Evolutionary conservation across 2,113 vertebrate species (phyloP).

Genomic region (Oreochromis tanganicae): DNA sequence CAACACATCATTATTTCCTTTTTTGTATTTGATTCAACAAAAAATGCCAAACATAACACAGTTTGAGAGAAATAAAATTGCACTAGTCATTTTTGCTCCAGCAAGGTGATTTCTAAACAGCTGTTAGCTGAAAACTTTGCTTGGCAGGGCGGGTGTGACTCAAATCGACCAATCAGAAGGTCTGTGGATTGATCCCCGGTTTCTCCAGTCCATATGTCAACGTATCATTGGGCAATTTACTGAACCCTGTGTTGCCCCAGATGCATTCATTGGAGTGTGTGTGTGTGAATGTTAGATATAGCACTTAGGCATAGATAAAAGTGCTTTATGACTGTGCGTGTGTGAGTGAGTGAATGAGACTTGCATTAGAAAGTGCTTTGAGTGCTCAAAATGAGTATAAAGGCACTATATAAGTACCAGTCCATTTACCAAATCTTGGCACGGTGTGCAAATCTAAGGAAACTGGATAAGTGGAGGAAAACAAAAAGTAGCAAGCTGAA

Average conservation of each 20-base stretch:
- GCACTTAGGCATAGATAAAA: background rate
- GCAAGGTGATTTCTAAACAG: background rate
- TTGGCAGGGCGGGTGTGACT: background rate
- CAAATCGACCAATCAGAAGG: background rate
- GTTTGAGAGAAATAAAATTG: background rate
- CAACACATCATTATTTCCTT: background rate
- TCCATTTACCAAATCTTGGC: background rate
- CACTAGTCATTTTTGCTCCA: background rate
- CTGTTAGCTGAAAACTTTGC: background rate
- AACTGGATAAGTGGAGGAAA: background rate
- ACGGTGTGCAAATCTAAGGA: background rate
- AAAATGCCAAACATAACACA: background rate
- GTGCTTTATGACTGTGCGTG: background rate
- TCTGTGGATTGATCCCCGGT: background rate
- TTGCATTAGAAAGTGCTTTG: background rate
- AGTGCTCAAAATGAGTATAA: background rate
- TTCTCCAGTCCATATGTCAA: background rate
- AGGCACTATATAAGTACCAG: background rate
- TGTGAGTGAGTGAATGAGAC: background rate
- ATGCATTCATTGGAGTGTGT: background rate
- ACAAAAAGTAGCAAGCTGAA: background rate
- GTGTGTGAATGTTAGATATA: background rate
- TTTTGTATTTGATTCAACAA: background rate
- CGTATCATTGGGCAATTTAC: background rate
- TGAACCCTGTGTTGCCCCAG: background rate